Evolutionary conservation across 1,140 invertebrate species (phyloP).

Genomic region (Rhagoletis zephyria): DNA sequence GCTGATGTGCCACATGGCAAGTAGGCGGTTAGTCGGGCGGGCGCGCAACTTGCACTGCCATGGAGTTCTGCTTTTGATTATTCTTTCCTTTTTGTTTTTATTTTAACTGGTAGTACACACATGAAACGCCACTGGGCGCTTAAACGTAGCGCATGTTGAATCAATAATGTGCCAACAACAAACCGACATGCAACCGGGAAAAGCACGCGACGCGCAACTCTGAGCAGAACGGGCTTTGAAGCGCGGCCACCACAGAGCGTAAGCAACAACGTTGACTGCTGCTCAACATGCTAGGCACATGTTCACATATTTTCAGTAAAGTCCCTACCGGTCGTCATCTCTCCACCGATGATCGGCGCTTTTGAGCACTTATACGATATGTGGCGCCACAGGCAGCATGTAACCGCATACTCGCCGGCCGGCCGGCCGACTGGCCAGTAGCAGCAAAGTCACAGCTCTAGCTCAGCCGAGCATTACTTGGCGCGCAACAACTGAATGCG

Average conservation of each 20-base stretch:
- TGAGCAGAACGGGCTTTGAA: not conserved
- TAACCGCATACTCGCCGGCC: too few relatives aligned
- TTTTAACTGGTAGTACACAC: not conserved
- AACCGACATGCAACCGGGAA: not conserved
- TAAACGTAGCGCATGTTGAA: constrained; percentile 44
- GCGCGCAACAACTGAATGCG: constrained; percentile 1
- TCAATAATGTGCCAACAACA: constrained; percentile 46
- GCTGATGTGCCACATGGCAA: constrained; percentile 37
- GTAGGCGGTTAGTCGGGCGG: not conserved
- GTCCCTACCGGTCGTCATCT: not conserved
- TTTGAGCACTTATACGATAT: not conserved
- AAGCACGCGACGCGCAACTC: not conserved
- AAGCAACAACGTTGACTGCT: not conserved
- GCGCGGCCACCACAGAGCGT: not conserved
- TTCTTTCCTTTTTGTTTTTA: too few relatives aligned
- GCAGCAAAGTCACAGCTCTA: too few relatives aligned
- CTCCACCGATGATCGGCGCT: not conserved
- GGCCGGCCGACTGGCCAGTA: too few relatives aligned
- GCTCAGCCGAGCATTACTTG: too few relatives aligned
- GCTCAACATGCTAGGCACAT: not conserved
- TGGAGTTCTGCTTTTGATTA: not conserved
- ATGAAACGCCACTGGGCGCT: constrained; percentile 28
- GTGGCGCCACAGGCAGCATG: not conserved
- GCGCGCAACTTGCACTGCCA: not conserved
- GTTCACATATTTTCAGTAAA: not conserved